phyloP scores from a whole-genome alignment of 2,113 vertebrate species.

The Rhinolophus sinicus region DNA sequence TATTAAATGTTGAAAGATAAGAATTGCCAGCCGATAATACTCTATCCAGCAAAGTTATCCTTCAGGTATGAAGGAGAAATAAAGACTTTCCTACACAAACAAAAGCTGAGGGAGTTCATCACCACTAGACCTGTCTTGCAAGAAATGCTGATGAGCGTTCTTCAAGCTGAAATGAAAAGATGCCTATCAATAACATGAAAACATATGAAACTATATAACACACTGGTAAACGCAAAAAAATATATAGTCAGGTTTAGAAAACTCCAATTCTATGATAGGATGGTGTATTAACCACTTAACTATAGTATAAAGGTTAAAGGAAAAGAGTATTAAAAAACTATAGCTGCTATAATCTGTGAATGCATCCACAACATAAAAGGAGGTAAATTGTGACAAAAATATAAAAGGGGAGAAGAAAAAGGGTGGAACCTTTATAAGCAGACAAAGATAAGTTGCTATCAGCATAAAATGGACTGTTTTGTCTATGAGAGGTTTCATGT shows the following conservation, averaged over 20 bases:
- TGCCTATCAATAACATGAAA: neutral
- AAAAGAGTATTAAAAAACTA: neutral
- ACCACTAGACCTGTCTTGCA: neutral
- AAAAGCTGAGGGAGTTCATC: neutral
- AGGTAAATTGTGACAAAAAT: neutral
- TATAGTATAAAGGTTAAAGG: neutral
- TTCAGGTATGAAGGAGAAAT: neutral
- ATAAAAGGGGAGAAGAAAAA: neutral
- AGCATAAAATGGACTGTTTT: neutral
- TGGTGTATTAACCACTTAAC: neutral
- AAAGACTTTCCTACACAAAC: neutral
- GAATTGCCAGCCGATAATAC: neutral
- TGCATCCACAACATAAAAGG: neutral
- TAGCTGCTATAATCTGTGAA: neutral
- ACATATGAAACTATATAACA: neutral
- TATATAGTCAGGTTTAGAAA: neutral
- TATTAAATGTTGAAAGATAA: neutral
- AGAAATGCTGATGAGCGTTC: neutral
- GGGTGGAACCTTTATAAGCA: neutral
- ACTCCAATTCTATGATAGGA: neutral
- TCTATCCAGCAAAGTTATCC: neutral
- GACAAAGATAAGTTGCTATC: neutral
- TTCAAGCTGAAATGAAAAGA: neutral
- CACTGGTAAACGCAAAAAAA: neutral
- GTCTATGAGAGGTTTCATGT: neutral